phyloP scores from a whole-genome alignment of 2,888 invertebrate genomes.

The Acrobasis repandana region DNA sequence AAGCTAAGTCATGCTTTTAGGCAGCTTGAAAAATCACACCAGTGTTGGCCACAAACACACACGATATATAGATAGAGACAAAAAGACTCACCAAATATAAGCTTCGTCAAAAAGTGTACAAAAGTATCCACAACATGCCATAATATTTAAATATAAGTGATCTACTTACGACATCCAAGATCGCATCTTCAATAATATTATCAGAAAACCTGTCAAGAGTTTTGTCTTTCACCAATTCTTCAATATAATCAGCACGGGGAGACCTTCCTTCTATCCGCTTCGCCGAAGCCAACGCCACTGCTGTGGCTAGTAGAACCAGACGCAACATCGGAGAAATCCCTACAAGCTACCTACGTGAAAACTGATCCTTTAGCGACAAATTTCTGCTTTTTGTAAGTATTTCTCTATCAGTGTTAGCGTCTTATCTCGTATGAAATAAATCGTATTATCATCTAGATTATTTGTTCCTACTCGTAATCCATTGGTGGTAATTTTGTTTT shows the following conservation, averaged over 20 bases:
- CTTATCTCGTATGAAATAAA: not conserved
- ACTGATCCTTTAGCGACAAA: not conserved
- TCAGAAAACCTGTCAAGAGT: constrained; percentile 33
- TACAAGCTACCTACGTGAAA: not conserved
- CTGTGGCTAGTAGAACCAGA: constrained; percentile 35
- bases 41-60: too few species aligned
- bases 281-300: constrained; percentile 24
- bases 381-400: not conserved
- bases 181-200: constrained; percentile 40
- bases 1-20: too few species aligned
- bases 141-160: not conserved
- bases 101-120: too few species aligned
- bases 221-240: constrained; percentile 31
- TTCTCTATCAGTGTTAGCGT: not conserved
- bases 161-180: constrained; percentile 47
- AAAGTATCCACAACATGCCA: too few species aligned
- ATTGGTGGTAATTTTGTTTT: too few species aligned
- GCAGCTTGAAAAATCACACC: too few species aligned
- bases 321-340: constrained; percentile 35
- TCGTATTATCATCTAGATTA: too few species aligned
- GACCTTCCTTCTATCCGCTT: constrained; percentile 29
- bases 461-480: too few species aligned
- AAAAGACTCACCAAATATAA: too few species aligned
- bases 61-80: too few species aligned
- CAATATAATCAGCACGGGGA: constrained; percentile 39